Evolutionary conservation across 2,113 vertebrate species (phyloP).

Genomic region (Tretioscincus oriximinensis): DNA sequence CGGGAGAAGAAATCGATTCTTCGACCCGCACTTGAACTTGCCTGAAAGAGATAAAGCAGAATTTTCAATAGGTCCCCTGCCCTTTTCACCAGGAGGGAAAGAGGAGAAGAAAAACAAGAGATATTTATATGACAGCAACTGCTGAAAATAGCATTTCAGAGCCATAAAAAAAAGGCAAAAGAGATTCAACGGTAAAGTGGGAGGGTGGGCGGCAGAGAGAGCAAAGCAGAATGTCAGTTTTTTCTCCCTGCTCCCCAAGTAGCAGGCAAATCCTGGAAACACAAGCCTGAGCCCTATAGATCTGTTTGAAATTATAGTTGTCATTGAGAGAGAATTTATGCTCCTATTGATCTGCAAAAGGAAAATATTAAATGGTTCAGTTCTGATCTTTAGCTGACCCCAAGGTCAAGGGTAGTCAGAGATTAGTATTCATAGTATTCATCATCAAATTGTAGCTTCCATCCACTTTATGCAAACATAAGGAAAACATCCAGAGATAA

Average conservation of each 20-base stretch:
- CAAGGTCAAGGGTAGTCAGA: conserved; percentile 96
- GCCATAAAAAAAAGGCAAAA: conserved; percentile 81
- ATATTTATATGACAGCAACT: conserved; percentile 87
- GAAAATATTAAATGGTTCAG: conserved; percentile 99
- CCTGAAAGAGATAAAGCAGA: conserved; percentile 88
- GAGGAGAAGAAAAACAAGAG: conserved; percentile 84
- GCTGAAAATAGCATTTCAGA: conserved; percentile 85
- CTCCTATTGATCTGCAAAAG: conserved; percentile 94
- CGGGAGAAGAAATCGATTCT: conserved; percentile 88
- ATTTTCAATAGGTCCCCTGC: conserved; percentile 87
- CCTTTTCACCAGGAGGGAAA: conserved; percentile 86
- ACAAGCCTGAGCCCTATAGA: conserved; percentile 86
- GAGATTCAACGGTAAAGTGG: conserved; percentile 76
- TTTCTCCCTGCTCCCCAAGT: conserved; percentile 68
- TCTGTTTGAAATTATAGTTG: conserved; percentile 99
- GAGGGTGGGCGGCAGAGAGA: not conserved
- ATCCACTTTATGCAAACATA: conserved; percentile 83
- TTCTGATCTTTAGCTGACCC: conserved; percentile 94
- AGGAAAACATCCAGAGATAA: conserved; percentile 69
- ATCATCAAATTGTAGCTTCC: conserved; percentile 81
- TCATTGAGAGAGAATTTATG: conserved; percentile 98
- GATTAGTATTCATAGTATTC: conserved; percentile 92
- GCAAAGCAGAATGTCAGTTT: conserved; percentile 73
- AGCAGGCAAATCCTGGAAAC: conserved; percentile 73
- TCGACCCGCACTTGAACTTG: conserved; percentile 96